Base-by-base conservation (phyloP, 2,888 invertebrate species). In the Ceriagrion tenellum region DNA sequence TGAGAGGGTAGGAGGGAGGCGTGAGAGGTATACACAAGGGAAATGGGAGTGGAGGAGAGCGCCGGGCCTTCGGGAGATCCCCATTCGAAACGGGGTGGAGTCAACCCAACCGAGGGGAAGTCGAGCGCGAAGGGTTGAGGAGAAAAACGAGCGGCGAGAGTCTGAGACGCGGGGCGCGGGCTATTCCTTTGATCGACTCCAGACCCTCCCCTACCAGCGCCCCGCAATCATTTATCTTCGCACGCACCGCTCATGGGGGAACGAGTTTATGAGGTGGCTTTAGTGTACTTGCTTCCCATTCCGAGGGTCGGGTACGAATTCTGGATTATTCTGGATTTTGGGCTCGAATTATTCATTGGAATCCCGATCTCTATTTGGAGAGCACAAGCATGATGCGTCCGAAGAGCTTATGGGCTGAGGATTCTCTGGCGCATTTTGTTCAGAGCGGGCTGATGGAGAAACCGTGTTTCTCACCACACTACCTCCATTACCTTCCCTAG, bases 41-140 rank as follows among this genome's bases (percentile, higher is more conserved):
- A 40, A 63, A 55, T n/a, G 10, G 13, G 63, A 55, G 74, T 69
- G 55, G 47, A 1, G 18, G 56, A 20, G 18, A 63, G 91, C 69
- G n/a, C 69, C n/a, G 91, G 47, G 23, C 69, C 69, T 40, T 91
- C 35, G 56, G 90, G 59, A 90, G 55, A 91, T 59, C 59, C 91
- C 91, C 40, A 91, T 91, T 91, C 26, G 69, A 59, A 93, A 69
- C 55, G 93, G 93, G 93, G 93, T 93, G 93, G 69, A 47, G 93
- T 55, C 91, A 30, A n/a, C 23, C 40, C 26, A 35, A 0, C 26
- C 8, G 12, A n/a, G 69, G 35, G 35, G 81, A 81, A 81, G 35
- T 16, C 12, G 81, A 69, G 13, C 12, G 30, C 12, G 35, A 10
- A 0, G 81, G 30, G 81, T 10, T 8, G 18, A 35, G 81, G 81